Percentiles rank a stretch among this genome's conserved stretches.
Conservation (phyloP, 2,113 vertebrate species). For the Sisor rabdophorus region DNA sequence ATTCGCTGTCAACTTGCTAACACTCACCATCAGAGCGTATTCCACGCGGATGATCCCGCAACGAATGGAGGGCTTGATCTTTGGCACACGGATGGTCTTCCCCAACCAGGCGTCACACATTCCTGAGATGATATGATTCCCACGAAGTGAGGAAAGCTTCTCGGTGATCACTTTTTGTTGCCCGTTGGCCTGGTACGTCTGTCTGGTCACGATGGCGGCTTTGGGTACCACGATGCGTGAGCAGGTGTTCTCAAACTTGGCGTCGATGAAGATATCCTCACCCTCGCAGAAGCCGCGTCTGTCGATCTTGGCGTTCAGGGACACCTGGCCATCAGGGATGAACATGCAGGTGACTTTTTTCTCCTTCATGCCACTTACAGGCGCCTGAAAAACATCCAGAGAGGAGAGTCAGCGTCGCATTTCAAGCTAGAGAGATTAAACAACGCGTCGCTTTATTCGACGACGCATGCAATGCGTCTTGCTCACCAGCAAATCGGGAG, state of each 20-base stretch:
- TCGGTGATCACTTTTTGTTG: conserved; percentile 81
- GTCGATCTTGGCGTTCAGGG: conserved; percentile 86
- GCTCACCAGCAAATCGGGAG: conserved; percentile 77
- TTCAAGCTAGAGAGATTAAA: background rate
- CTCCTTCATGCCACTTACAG: conserved; percentile 85
- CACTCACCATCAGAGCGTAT: conserved; percentile 87
- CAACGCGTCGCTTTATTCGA: background rate
- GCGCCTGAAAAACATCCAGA: conserved; percentile 69
- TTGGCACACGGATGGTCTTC: conserved; percentile 85
- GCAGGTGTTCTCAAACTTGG: conserved; percentile 95
- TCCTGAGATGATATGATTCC: conserved; percentile 93
- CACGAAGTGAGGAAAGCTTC: conserved; percentile 86
- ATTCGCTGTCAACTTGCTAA: background rate
- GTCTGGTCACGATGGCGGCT: conserved; percentile 88
- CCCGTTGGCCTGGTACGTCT: conserved; percentile 83
- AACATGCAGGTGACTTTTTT: conserved; percentile 91
- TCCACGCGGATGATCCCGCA: conserved; percentile 93
- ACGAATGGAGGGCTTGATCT: conserved; percentile 88
- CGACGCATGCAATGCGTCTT: background rate
- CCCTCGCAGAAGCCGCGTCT: conserved; percentile 91
- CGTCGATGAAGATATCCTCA: conserved; percentile 89
- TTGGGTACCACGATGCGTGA: conserved; percentile 96
- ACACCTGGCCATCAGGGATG: conserved; percentile 76
- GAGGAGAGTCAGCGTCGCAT: background rate
- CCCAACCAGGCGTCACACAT: conserved; percentile 88